Percentiles rank a stretch among this genome's conserved stretches.
Conservation (phyloP, 2,113 vertebrate genomes). For the Eleginops maclovinus region DNA sequence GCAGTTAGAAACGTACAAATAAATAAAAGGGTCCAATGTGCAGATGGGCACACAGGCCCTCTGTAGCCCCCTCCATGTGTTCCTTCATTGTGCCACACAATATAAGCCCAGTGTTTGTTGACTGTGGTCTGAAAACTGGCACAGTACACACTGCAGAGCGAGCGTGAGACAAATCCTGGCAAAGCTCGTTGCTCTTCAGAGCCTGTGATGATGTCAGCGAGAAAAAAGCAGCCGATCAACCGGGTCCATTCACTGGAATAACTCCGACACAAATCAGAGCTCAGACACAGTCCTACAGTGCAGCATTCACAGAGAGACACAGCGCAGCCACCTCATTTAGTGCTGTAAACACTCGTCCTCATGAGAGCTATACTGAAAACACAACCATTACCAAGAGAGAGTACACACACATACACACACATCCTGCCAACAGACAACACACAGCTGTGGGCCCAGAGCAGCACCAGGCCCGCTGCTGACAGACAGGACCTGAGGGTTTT, state of each 20-base stretch:
- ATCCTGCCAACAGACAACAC: conserved; percentile 43
- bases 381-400: not conserved
- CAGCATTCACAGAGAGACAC: not conserved
- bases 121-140: conserved; percentile 51
- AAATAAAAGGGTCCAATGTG: conserved; percentile 19
- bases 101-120: conserved; percentile 59
- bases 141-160: conserved; percentile 50
- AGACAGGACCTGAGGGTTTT: conserved; percentile 84
- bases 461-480: conserved; percentile 71
- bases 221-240: conserved; percentile 33
- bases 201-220: conserved; percentile 45
- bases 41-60: conserved; percentile 45
- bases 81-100: conserved; percentile 52
- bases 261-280: conserved; percentile 24
- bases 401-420: conserved; percentile 18
- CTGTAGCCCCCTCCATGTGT: conserved; percentile 48
- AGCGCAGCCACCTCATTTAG: not conserved
- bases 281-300: conserved; percentile 17
- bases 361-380: not conserved
- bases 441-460: conserved; percentile 71
- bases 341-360: not conserved
- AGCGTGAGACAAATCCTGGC: conserved; percentile 58
- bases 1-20: not conserved
- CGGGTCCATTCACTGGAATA: conserved; percentile 24
- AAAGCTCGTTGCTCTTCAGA: conserved; percentile 31